phyloP scores from a whole-genome alignment of 2,113 vertebrate species.

The Sinocyclocheilus maitianheensis region DNA sequence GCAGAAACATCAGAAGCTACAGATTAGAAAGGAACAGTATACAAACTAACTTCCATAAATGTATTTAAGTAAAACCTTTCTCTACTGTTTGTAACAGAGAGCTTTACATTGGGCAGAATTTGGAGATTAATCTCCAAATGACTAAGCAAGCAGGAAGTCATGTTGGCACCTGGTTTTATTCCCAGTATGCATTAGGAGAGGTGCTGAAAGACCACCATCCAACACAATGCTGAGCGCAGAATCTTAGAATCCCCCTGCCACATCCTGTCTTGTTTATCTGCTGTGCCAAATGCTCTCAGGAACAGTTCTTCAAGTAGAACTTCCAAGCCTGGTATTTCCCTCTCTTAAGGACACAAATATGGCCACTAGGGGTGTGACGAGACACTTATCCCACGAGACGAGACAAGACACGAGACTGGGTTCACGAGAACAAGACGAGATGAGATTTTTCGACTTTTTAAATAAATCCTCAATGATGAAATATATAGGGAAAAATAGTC shows the following conservation, averaged over 20 bases:
- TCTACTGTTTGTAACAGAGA: not conserved
- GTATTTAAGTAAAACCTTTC: not conserved
- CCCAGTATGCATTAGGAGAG: slow-evolving; percentile 55
- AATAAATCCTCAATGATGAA: no score
- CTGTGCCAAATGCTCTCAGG: slow-evolving; percentile 38
- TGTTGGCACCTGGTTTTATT: slow-evolving; percentile 39
- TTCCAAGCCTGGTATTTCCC: not conserved
- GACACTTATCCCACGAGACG: no score
- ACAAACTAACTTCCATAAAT: not conserved
- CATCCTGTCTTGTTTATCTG: slow-evolving; percentile 46
- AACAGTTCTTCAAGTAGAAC: slow-evolving; percentile 33
- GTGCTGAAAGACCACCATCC: slow-evolving; percentile 44
- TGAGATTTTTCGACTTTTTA: no score
- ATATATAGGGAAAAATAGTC: no score
- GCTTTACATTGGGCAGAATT: slow-evolving; percentile 12
- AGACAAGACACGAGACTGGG: no score
- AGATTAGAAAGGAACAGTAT: slow-evolving; percentile 1
- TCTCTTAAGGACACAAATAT: slow-evolving; percentile 12
- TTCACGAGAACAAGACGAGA: no score
- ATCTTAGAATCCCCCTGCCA: not conserved
- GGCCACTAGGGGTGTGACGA: not conserved
- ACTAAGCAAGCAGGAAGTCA: slow-evolving; percentile 51
- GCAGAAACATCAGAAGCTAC: not conserved
- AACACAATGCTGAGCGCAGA: slow-evolving; percentile 41
- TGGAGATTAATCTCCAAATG: slow-evolving; percentile 27